Percentiles rank a stretch among this genome's conserved stretches.
These are phyloP conservation scores for Pseudoips prasinana DNA, from an alignment of 2,888 invertebrate genomes.

Conservation along the genomic window DNA sequence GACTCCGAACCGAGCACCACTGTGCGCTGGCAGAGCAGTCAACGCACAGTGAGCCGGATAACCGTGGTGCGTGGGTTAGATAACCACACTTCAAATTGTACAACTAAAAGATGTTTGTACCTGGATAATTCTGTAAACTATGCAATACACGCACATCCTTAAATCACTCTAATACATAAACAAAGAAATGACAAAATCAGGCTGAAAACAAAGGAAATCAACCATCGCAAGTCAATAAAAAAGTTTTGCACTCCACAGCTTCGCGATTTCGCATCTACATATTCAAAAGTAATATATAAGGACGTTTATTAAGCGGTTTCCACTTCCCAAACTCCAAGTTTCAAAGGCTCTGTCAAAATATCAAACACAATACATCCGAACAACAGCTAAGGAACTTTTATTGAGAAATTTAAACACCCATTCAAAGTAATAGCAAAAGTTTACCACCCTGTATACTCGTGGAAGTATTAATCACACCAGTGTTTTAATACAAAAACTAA, in stretches of 20 bases:
- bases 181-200: no score
- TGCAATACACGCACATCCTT: no score
- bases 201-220: slow-evolving; percentile 11
- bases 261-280: slow-evolving; percentile 7
- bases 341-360: slow-evolving; percentile 56
- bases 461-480: slow-evolving; percentile 49
- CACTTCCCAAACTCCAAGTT: slow-evolving; percentile 37
- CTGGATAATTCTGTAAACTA: no score
- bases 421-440: slow-evolving; percentile 65
- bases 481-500: slow-evolving; percentile 40
- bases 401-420: slow-evolving; percentile 67
- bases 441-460: slow-evolving; percentile 26
- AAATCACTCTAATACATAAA: no score
- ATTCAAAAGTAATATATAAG: slow-evolving; percentile 19
- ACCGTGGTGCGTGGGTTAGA: no score
- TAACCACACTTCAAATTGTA: no score
- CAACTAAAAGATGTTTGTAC: no score
- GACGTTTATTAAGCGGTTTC: slow-evolving; percentile 49
- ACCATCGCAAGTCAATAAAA: slow-evolving; percentile 12
- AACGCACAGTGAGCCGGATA: no score
- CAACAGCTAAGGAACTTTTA: slow-evolving; percentile 51
- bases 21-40: no score
- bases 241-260: slow-evolving; percentile 19
- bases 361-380: slow-evolving; percentile 52
- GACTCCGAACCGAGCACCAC: no score